phyloP scores from a whole-genome alignment of 2,797 vertebrate genomes.

The Trematomus bernacchii region DNA sequence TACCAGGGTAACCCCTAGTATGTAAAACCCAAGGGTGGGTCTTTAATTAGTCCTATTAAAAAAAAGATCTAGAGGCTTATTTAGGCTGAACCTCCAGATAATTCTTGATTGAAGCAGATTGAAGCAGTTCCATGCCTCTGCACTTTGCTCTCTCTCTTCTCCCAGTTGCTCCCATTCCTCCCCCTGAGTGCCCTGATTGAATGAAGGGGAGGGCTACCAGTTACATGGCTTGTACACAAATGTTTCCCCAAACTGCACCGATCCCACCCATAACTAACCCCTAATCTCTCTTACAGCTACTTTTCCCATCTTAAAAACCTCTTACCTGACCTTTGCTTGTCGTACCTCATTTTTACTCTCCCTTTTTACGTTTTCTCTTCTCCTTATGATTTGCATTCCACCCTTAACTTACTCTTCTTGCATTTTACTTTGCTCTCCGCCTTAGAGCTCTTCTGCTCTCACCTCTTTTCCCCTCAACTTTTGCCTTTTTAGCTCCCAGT shows the following conservation, averaged over 20 bases:
- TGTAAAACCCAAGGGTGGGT: constrained; percentile 4
- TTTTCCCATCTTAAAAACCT: not conserved
- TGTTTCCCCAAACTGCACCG: constrained; percentile 2
- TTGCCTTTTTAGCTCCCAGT: constrained; percentile 23
- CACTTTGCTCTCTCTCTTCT: constrained; percentile 54
- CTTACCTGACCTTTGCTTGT: constrained; percentile 6
- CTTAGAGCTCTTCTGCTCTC: not conserved
- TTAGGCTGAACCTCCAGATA: constrained; percentile 36
- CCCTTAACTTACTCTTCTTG: not conserved
- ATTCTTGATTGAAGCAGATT: constrained; percentile 19
- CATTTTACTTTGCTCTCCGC: not conserved
- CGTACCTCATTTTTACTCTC: not conserved
- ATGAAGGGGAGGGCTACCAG: constrained; percentile 37
- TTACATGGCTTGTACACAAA: constrained; percentile 25
- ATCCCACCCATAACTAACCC: not conserved
- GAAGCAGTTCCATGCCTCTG: constrained; percentile 37
- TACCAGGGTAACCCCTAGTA: no score
- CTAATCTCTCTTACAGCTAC: not conserved
- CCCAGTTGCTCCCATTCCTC: constrained; percentile 17
- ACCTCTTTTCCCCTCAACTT: constrained; percentile 7
- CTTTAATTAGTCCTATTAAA: constrained; percentile 35
- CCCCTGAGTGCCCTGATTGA: constrained; percentile 40
- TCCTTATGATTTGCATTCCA: constrained; percentile 17
- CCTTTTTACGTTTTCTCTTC: not conserved
- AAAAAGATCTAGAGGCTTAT: constrained; percentile 34